Percentiles rank a stretch among this genome's conserved stretches.
Conservation (phyloP, 1,140 invertebrate species). For the Ceratosolen solmsi region DNA sequence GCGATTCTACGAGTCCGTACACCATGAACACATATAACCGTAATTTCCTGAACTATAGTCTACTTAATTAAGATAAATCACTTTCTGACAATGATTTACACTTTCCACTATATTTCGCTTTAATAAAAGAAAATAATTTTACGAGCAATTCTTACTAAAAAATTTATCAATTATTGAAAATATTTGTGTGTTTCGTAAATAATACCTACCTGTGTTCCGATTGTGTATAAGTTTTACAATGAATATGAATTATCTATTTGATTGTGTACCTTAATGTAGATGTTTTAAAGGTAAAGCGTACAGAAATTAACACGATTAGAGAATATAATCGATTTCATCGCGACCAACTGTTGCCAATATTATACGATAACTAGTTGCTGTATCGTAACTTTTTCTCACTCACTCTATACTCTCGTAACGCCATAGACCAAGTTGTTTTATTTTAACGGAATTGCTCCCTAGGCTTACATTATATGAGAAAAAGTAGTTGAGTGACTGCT, state of each 20-base stretch:
- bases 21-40: constrained; percentile 27
- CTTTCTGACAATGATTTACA: constrained; percentile 23
- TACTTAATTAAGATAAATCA: constrained; percentile 20
- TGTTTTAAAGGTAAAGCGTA: not conserved
- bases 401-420: too few species aligned
- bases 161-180: too few species aligned
- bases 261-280: not conserved
- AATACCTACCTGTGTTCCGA: too few species aligned
- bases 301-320: constrained; percentile 36
- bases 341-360: constrained; percentile 54
- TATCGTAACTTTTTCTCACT: not conserved
- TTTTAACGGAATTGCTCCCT: not conserved
- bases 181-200: too few species aligned
- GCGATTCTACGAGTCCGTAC: not conserved
- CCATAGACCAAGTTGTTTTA: not conserved
- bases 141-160: not conserved
- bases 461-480: not conserved
- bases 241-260: not conserved
- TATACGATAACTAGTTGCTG: not conserved
- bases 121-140: not conserved
- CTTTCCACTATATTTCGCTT: not conserved
- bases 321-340: too few species aligned
- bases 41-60: constrained; percentile 6
- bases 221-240: not conserved
- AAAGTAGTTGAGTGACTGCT: not conserved